A percentile compares a stretch with the other conserved stretches of the same genome.
Conservation (phyloP, 2,888 invertebrate genomes). For the Hecatera dysodea region DNA sequence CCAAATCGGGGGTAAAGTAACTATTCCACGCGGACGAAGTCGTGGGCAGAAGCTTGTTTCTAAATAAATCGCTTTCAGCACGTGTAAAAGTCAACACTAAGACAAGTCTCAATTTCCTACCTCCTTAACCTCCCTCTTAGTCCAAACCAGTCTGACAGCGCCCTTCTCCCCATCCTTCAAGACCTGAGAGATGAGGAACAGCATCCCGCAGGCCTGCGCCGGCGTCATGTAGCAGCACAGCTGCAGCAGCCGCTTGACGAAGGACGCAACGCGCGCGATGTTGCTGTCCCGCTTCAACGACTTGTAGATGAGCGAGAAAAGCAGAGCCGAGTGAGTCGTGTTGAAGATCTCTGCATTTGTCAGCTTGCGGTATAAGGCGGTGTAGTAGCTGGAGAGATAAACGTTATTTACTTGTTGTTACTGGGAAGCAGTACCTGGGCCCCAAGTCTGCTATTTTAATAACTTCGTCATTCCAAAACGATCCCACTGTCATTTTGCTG, state of each 20-base stretch:
- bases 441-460: no score
- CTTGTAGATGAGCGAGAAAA: conserved; percentile 96
- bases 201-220: conserved; percentile 95
- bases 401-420: neutral
- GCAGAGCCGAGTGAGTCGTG: conserved; percentile 94
- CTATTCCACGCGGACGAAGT: no score
- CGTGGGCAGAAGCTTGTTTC: no score
- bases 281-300: conserved; percentile 95
- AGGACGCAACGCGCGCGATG: conserved; percentile 93
- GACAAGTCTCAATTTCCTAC: conserved; percentile 58
- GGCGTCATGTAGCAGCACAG: conserved; percentile 93
- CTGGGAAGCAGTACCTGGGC: no score
- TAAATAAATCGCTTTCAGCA: no score
- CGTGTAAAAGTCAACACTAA: no score
- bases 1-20: no score
- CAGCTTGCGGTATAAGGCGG: conserved; percentile 96
- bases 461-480: no score
- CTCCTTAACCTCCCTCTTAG: conserved; percentile 79
- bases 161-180: conserved; percentile 78
- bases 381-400: conserved; percentile 93
- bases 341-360: conserved; percentile 93
- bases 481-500: no score
- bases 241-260: conserved; percentile 93
- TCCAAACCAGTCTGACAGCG: conserved; percentile 79
- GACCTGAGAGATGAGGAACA: conserved; percentile 95